Conservation (phyloP, 2,888 invertebrate genomes). For the Amphimallon solstitiale region DNA sequence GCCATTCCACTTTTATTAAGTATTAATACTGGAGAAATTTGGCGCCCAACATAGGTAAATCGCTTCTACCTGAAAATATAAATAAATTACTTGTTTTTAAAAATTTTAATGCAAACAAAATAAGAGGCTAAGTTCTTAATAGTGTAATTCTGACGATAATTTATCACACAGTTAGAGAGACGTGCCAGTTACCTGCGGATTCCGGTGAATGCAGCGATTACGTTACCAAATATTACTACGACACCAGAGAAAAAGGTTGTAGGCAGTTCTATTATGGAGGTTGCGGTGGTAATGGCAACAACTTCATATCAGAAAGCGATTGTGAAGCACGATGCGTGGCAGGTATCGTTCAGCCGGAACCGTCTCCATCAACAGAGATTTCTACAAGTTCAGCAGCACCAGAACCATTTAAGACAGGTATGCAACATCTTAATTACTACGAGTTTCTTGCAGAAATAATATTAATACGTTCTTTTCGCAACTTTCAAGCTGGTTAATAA, state of each 20-base stretch:
- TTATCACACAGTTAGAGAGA: slow-evolving; percentile 68
- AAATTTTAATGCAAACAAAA: too few relatives aligned
- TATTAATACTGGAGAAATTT: too few relatives aligned
- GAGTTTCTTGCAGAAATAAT: too few relatives aligned
- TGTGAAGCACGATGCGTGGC: slow-evolving; percentile 75
- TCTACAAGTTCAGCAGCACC: slow-evolving; percentile 21
- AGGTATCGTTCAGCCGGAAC: slow-evolving; percentile 16
- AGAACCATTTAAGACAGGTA: slow-evolving; percentile 51
- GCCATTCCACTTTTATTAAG: too few relatives aligned
- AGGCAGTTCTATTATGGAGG: slow-evolving; percentile 89
- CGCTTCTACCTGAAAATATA: too few relatives aligned
- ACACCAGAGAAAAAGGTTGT: slow-evolving; percentile 79
- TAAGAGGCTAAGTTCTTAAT: too few relatives aligned
- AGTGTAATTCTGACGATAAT: too few relatives aligned
- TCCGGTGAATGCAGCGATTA: slow-evolving; percentile 83
- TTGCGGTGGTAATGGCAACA: slow-evolving; percentile 91
- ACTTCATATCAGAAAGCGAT: slow-evolving; percentile 75
- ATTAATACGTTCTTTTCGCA: not conserved
- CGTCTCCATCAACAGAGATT: slow-evolving; percentile 35
- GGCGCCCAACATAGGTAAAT: too few relatives aligned
- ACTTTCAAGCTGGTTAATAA: too few relatives aligned
- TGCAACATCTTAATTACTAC: not conserved
- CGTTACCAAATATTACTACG: slow-evolving; percentile 83
- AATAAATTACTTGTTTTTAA: too few relatives aligned
- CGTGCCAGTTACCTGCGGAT: slow-evolving; percentile 80